Evolutionary conservation across 2,113 vertebrate genomes (phyloP), one percentile per base, ranked within the genome.

Genomic region (Spea bombifrons): DNA sequence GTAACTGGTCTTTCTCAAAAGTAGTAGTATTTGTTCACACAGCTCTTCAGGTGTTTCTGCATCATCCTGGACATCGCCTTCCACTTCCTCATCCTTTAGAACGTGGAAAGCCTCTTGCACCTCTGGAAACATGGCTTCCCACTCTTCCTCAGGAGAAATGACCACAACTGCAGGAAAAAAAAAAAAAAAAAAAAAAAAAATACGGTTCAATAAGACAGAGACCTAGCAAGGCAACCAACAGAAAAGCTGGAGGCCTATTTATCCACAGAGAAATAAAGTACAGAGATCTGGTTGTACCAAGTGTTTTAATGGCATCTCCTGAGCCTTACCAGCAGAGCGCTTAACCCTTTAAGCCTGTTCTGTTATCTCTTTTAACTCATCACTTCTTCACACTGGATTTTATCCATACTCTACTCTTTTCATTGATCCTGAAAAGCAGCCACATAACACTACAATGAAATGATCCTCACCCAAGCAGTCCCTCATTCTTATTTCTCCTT

Each of bases 101-200:
- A 89, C 85, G 61, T 80, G 83, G 82, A 89, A 86, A 1, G 94
- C 94, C 75, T 86, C 78, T 8, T 81, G 91, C 76, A 98, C 71
- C 86, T 99, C 97, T 4, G 96, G 97, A 80, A 95, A 90, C 97
- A 98, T 98, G 0, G 95, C 95, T 53, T 92, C 90, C 97, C 96
- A 98, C 76, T 98, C 92, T 84, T 99, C 96, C 13, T 91, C 89
- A 4, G 92, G 92, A n/a, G 90, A 78, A 4, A 96, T 88, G 1
- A 72, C 67, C 9, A 76, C 73, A 7, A 47, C 80, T 81, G 44
- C 7, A 57, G n/a, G 15, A 4, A 10, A 74, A 5, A 47, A 1
- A 5, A 52, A 12, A 9, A 30, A 30, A 49, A 4, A 10, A 74
- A 5, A 47, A 1, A 5, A 52, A 12, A 9, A 30, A 30, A 49